Conservation (phyloP, 2,113 vertebrate genomes). For the Neomonachus schauinslandi region DNA sequence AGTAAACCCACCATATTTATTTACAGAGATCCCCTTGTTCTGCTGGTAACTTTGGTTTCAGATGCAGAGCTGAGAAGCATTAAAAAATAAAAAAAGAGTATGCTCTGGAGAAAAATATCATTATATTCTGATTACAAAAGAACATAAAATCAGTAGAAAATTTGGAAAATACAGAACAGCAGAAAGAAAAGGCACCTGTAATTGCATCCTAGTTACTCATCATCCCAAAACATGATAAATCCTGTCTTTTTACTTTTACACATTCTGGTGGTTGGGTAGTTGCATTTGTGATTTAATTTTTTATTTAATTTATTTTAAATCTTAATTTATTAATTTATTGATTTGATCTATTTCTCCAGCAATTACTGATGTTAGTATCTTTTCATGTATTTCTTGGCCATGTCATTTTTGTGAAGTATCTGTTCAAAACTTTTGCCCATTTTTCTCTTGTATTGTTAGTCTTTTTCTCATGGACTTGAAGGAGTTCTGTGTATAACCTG, state of each 20-base stretch:
- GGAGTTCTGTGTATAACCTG: neutral
- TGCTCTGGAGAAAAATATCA: neutral
- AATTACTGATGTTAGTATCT: neutral
- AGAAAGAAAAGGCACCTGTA: neutral
- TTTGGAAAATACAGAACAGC: neutral
- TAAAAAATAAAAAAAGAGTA: neutral
- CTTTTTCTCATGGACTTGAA: neutral
- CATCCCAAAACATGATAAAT: neutral
- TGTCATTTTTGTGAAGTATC: neutral
- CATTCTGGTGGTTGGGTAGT: neutral
- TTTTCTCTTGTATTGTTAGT: neutral
- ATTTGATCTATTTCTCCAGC: neutral
- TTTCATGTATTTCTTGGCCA: neutral
- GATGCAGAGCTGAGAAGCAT: neutral
- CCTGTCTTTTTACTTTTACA: neutral
- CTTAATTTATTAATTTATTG: neutral
- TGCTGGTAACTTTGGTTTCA: neutral
- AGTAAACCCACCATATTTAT: neutral
- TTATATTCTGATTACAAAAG: neutral
- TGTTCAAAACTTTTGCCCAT: neutral
- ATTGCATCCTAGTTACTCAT: neutral
- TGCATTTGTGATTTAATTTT: neutral
- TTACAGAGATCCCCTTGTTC: neutral
- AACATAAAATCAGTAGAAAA: neutral
- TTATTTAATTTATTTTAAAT: neutral